Conservation (phyloP, 2,797 vertebrate species). For the Thripadectes ignobilis region DNA sequence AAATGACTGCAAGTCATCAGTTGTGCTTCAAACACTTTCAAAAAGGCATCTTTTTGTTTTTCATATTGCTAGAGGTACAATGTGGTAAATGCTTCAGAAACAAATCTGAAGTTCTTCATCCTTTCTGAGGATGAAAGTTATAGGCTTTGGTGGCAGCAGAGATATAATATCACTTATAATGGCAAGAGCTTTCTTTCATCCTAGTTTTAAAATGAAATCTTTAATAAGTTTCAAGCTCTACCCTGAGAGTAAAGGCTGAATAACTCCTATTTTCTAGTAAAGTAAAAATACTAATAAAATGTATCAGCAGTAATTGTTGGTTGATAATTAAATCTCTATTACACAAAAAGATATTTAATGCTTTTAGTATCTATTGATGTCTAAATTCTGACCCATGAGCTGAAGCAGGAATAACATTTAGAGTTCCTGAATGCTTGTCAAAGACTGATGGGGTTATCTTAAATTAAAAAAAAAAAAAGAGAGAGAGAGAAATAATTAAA, state of each 20-base stretch:
- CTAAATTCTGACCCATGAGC: background rate
- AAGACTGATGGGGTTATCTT: background rate
- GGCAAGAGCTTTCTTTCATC: background rate
- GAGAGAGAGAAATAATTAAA: background rate
- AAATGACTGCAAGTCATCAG: background rate
- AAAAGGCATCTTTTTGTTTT: background rate
- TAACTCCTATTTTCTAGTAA: background rate
- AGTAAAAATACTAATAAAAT: background rate
- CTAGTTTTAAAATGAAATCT: background rate
- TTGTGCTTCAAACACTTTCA: background rate
- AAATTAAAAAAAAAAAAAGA: background rate
- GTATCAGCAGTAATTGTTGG: background rate
- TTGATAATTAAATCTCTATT: background rate
- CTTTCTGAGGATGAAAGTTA: background rate
- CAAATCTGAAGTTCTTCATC: background rate
- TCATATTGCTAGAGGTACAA: background rate
- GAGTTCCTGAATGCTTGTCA: slow-evolving; percentile 1
- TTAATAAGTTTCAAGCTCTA: background rate
- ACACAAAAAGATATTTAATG: background rate
- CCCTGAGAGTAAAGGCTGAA: background rate
- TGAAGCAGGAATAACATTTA: slow-evolving; percentile 1
- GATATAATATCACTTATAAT: background rate
- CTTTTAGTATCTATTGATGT: background rate
- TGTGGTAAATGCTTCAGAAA: background rate
- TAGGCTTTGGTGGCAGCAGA: background rate